Base-by-base conservation (phyloP, 2,888 invertebrate species). In the Limnephilus marmoratus region DNA sequence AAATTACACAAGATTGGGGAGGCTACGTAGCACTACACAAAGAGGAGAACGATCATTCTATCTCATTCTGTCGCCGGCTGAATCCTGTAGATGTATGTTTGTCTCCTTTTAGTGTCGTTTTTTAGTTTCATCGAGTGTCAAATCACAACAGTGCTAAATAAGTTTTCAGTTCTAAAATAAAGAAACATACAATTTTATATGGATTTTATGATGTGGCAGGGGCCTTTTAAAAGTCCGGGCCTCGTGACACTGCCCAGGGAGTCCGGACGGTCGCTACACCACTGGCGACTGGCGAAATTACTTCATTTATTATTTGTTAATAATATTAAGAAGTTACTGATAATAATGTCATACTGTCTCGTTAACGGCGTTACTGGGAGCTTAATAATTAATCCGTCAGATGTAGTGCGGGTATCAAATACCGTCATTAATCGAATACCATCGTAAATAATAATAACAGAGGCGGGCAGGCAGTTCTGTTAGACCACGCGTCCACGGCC, bases 351-450 rank as follows among this genome's bases (percentile, higher is more conserved):
- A 49, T 49, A 37, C 34, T 9, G 68, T 45, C 24, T 85, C 34
- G n/a, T 41, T 85, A 45, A 85, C n/a, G 45, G 86, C 49, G n/a
- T 86, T 86, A 86, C 29, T 49, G 45, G 45, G 29, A 86, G 49
- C 29, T 86, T 49, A 86, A 86, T 45, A 86, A 86, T 86, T 86
- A 86, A 86, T 49, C 45, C 86, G 45, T 45, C 45, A 86, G 29
- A 86, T 45, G 29, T 37, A 45, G 15, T 45, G 41, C 37, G 37
- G 45, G 45, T 85, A 85, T 41, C 41, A 41, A 45, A 18, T 13
- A 24, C n/a, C n/a, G n/a, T 85, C 41, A 24, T 45, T 45, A 85
- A 45, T 37, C n/a, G 37, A 49, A 41, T 86, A 86, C 45, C n/a
- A n/a, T n/a, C 41, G n/a, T 86, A 12, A 85, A 86, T 86, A 86